Percentiles rank a stretch among this genome's conserved stretches.
Conservation (phyloP, 2,888 invertebrate genomes). For the Anoplius nigerrimus region DNA sequence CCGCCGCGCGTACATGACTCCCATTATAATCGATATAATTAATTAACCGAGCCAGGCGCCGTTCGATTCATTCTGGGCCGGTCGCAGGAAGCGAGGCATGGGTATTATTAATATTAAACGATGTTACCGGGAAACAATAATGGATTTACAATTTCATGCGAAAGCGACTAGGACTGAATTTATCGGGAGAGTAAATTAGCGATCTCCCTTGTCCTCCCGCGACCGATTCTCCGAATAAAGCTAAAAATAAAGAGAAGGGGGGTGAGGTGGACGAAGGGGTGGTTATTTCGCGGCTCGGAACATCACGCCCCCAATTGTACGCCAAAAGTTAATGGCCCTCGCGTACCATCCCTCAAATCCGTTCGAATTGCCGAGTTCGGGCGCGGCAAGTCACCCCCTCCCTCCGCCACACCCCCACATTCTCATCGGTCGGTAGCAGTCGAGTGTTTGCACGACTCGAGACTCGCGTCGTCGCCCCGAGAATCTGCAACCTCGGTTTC, state of each 20-base stretch:
- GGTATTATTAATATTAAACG: slow-evolving; percentile 41
- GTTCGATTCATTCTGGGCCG: slow-evolving; percentile 38
- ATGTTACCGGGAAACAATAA: slow-evolving; percentile 31
- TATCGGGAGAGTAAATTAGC: slow-evolving; percentile 30
- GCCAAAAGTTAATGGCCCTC: neutral
- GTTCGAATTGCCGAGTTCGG: too few species aligned
- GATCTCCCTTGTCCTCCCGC: neutral
- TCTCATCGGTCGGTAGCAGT: neutral
- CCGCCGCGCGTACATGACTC: slow-evolving; percentile 11
- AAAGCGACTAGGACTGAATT: slow-evolving; percentile 27
- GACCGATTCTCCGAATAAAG: neutral
- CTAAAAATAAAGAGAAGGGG: neutral
- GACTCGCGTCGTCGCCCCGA: slow-evolving; percentile 21
- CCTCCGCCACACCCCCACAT: neutral
- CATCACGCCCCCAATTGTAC: slow-evolving; percentile 3
- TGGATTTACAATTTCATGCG: slow-evolving; percentile 12
- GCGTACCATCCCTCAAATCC: neutral
- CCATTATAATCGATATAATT: slow-evolving; percentile 27
- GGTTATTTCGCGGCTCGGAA: neutral
- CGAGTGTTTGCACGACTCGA: slow-evolving; percentile 33
- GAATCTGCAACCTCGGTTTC: slow-evolving; percentile 31
- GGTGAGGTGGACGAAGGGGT: neutral
- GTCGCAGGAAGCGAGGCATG: slow-evolving; percentile 25
- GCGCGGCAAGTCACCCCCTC: too few species aligned
- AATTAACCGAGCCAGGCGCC: slow-evolving; percentile 22